Conservation (phyloP, 2,797 vertebrate species). For the Varecia variegata region DNA sequence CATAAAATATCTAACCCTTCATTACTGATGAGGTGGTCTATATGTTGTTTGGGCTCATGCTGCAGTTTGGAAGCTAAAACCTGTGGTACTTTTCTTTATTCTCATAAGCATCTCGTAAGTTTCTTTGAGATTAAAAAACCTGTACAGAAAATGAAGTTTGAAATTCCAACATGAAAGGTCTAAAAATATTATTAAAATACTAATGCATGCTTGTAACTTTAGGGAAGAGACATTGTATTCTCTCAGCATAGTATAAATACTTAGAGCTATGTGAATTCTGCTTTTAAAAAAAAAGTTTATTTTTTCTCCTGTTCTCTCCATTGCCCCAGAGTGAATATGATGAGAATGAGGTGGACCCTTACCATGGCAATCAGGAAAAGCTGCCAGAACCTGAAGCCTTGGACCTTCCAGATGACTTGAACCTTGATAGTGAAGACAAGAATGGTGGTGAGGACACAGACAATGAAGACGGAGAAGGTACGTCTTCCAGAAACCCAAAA, state of each 20-base stretch:
- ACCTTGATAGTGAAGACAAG: slow-evolving; percentile 90
- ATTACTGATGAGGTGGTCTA: not conserved
- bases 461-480: slow-evolving; percentile 81
- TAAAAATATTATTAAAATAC: slow-evolving; percentile 24
- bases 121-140: not conserved
- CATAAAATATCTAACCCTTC: not conserved
- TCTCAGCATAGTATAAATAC: not conserved
- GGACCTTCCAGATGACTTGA: slow-evolving; percentile 94
- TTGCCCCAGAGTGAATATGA: slow-evolving; percentile 92
- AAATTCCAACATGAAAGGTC: not conserved
- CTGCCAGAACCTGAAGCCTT: slow-evolving; percentile 91
- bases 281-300: too few relatives aligned
- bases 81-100: not conserved
- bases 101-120: not conserved
- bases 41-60: not conserved
- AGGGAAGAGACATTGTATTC: not conserved
- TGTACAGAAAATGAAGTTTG: slow-evolving; percentile 3
- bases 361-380: slow-evolving; percentile 92
- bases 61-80: not conserved
- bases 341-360: slow-evolving; percentile 96
- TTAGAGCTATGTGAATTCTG: not conserved
- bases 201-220: not conserved
- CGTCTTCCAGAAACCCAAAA: not conserved
- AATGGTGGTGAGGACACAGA: slow-evolving; percentile 84
- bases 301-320: not conserved